Base-by-base conservation (phyloP, 2,113 vertebrate species). In the Sander vitreus region DNA sequence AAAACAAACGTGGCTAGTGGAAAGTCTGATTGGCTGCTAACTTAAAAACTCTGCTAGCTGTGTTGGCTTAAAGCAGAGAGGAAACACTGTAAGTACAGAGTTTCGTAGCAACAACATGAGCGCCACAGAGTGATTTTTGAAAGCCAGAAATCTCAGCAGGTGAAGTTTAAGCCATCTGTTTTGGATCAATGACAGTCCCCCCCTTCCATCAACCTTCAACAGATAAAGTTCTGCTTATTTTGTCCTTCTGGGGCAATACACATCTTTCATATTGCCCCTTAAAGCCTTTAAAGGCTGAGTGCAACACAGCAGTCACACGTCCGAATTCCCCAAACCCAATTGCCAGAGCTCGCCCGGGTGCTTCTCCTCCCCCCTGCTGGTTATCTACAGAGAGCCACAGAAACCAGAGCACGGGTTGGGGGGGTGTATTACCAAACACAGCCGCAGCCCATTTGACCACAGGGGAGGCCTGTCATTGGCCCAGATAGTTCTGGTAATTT, bases 401-500 rank as follows among this genome's bases (percentile, higher is more conserved):
- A 66, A 84, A 73, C 50, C 72, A 16, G 67, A 58, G 68, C 3
- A 9, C 10, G 19, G 33, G 18, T 14, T 43, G 39, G 39, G 39
- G 23, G 66, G 84, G 72, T 73, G 50, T 45, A 54, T 70, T 55
- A 78, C 79, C 89, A 82, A 84, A 90, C 78, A 86, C 87, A 86
- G 74, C 78, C 87, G 76, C 47, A 63, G 80, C 85, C 85, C 89
- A 90, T 92, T 88, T 94, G 92, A 94, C 95, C 93, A 93, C 90
- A 83, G 91, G 94, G 91, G 93, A 93, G 93, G 93, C 91, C 93
- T 93, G 94, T 93, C 94, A 94, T 93, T 90, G 92, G 92, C 93
- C 93, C 94, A 92, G 95, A 96, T 96, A 95, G 95, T 96, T 96
- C 94, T 95, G 94, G 86, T 90, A 90, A 94, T 95, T 96, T 95